phyloP scores from a whole-genome alignment of 2,888 invertebrate genomes.

The Automeris io region DNA sequence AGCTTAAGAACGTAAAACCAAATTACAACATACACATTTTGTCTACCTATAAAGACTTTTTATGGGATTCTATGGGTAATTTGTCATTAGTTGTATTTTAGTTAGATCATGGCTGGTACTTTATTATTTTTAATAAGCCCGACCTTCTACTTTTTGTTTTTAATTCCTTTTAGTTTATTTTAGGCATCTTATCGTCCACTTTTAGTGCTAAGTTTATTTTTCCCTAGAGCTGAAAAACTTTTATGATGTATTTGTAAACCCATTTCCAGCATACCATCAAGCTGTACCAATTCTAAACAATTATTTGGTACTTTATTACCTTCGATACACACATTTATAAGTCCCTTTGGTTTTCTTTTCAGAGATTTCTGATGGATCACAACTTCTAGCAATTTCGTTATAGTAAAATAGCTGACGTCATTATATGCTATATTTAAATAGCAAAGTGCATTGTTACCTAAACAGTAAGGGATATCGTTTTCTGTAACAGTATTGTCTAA shows the following conservation, averaged over 20 bases:
- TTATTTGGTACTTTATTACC: constrained; percentile 43
- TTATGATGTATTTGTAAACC: constrained; percentile 15
- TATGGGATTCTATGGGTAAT: too few species aligned
- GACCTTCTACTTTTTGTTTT: too few species aligned
- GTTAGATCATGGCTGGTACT: too few species aligned
- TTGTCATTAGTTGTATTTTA: too few species aligned
- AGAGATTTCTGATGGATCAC: constrained; percentile 28
- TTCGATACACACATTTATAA: constrained; percentile 40
- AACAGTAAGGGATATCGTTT: constrained; percentile 26
- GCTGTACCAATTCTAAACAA: constrained; percentile 32
- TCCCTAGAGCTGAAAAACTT: constrained; percentile 18
- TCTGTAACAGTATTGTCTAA: constrained; percentile 19
- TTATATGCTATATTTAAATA: constrained; percentile 51
- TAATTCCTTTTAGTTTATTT: too few species aligned
- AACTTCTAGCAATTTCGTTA: constrained; percentile 34
- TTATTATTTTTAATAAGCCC: too few species aligned
- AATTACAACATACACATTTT: too few species aligned
- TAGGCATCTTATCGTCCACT: constrained; percentile 1
- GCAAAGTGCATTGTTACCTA: constrained; percentile 41
- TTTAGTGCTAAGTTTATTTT: constrained; percentile 7
- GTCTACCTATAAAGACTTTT: too few species aligned
- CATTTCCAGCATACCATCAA: constrained; percentile 29
- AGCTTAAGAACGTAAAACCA: too few species aligned
- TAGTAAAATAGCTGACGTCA: constrained; percentile 28
- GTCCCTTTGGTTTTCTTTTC: constrained; percentile 35